Evolutionary conservation across 53 echinoderm and acorn worm genomes (phyloP), one percentile per base, ranked within the genome.

Genomic region (Mesocentrotus franciscanus): DNA sequence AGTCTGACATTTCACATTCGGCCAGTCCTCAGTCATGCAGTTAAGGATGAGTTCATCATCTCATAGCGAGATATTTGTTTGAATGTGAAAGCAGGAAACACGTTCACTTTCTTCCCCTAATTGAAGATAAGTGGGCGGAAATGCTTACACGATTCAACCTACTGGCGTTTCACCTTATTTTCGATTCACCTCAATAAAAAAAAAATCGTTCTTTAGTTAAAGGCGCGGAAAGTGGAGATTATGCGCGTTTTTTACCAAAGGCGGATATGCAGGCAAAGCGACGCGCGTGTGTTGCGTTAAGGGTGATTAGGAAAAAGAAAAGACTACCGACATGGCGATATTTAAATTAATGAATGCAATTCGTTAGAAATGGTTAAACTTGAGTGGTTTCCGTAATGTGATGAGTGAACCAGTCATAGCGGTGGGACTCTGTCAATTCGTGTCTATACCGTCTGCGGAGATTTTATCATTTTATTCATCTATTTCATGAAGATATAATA

Each of bases 331-430:
- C 79, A 61, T 79, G 61, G 59, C 58, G 36, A 58, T 79, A 93
- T 93, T 60, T 33, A 81, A 81, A 93, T 93, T 60, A 93, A 93
- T 93, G 94, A 93, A 93, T 59, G 83, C 83, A 93, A 93, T 93
- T 93, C 70, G 94, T 92, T 92, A 92, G 83, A 81, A 93, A 33
- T 60, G 29, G 94, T 93, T 93, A 79, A 81, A 34, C 30, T 57
- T 61, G 83, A 93, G 94, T 93, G 94, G 79, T 93, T 93, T 81
- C 60, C 79, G 83, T 93, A 93, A 93, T 72, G 75, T 49, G 55
- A 74, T 71, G 92, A 92, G 92, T 29, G 92, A 29, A 68, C 56
- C 7, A 62, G 33, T 66, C 68, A 35, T 9, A 36, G 91, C 91
- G 62, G 91, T 62, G 68, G 12, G 62, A 66, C 68, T 92, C 93